Percentiles rank a stretch among this genome's conserved stretches.
These are phyloP conservation scores for Pelecanus crispus DNA, from an alignment of 2,113 vertebrate genomes.

Conservation along the genomic window DNA sequence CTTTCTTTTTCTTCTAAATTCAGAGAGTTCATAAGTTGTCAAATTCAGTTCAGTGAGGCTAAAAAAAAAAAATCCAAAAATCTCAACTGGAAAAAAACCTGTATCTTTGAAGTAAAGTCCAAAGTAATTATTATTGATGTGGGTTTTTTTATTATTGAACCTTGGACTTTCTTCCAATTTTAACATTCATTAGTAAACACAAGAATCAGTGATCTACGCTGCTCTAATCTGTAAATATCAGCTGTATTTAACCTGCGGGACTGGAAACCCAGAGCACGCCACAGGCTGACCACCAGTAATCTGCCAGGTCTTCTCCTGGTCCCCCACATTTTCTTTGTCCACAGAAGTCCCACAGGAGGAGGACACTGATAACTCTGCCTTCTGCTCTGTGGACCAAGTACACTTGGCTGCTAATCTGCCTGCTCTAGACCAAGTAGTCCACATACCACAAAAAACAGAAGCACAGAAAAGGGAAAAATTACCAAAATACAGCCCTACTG, in stretches of 20 bases:
- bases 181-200: background rate
- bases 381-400: background rate
- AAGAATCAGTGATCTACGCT: background rate
- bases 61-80: background rate
- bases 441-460: background rate
- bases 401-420: rapidly evolving
- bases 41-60: background rate
- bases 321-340: background rate
- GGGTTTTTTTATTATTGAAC: background rate
- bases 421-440: rapidly evolving
- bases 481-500: background rate
- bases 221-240: background rate
- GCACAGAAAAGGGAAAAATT: background rate
- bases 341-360: background rate
- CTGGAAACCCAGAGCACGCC: background rate
- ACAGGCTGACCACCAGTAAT: background rate
- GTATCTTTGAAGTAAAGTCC: background rate
- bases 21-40: background rate
- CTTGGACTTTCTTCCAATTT: background rate
- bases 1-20: background rate
- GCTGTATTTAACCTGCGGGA: background rate
- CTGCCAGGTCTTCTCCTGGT: background rate
- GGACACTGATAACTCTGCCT: background rate
- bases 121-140: background rate
- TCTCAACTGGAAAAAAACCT: background rate